A percentile compares a stretch with the other conserved stretches of the same genome.
These are phyloP conservation scores for Lonchura striata DNA, from an alignment of 2,113 vertebrate genomes.

Conservation along the genomic window DNA sequence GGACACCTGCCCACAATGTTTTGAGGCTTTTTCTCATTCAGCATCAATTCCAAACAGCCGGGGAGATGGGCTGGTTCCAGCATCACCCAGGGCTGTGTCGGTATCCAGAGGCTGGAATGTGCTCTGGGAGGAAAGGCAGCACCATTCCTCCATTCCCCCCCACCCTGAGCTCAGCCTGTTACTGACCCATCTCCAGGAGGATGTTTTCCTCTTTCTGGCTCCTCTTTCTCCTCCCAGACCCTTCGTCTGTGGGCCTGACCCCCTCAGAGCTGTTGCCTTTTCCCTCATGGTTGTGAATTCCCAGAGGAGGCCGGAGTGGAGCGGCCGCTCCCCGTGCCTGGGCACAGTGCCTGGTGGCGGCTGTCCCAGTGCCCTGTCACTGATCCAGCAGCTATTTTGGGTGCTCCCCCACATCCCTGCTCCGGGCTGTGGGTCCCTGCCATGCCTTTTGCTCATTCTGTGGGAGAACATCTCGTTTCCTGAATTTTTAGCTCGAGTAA, in stretches of 20 bases:
- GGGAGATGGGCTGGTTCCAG: not conserved
- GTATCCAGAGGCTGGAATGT: not conserved
- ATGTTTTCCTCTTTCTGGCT: not conserved
- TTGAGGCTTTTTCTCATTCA: not conserved
- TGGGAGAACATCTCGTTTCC: constrained; percentile 39
- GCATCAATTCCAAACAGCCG: accelerated
- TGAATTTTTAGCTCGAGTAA: not conserved
- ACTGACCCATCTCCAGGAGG: not conserved
- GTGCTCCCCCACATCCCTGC: not conserved
- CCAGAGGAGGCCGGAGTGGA: not conserved
- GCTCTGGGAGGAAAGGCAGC: not conserved
- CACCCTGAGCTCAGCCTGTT: not conserved
- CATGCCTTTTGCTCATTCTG: not conserved
- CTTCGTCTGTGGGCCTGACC: not conserved
- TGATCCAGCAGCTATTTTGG: not conserved
- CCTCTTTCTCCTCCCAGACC: not conserved
- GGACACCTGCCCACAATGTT: not conserved
- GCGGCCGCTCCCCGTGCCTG: not conserved
- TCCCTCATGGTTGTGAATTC: not conserved
- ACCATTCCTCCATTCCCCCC: not conserved
- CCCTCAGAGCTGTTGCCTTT: not conserved
- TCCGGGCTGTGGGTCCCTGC: not conserved
- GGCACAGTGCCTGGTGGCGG: not conserved
- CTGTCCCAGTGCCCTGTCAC: not conserved
- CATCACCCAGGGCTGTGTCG: not conserved